Evolutionary conservation across 30 jellyfish, hydroid and myxozoan species (phyloP).

Genomic region (Aurelia aurita): DNA sequence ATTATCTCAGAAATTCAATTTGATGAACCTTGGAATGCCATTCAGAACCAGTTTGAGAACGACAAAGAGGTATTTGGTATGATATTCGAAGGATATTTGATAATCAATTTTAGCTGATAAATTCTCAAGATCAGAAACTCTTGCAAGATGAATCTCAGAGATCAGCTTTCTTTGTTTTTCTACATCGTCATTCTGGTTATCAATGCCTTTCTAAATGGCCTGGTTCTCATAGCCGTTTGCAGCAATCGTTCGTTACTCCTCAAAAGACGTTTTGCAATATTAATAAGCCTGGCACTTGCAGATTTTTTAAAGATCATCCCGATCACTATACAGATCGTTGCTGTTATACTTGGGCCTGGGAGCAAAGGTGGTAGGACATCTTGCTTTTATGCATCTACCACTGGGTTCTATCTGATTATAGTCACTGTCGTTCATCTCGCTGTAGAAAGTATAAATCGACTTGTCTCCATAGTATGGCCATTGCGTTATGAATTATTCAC

Average conservation of each 20-base stretch:
- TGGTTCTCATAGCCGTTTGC: constrained; percentile 50
- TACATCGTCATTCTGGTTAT: constrained; percentile 24
- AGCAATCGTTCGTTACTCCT: constrained; percentile 45
- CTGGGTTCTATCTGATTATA: constrained; percentile 36
- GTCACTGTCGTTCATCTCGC: constrained; percentile 78
- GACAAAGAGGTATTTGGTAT: too few species aligned
- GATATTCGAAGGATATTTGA: too few species aligned
- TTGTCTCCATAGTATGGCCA: constrained; percentile 59
- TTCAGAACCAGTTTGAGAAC: too few species aligned
- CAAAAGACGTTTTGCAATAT: constrained; percentile 61
- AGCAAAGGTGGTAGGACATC: constrained; percentile 9
- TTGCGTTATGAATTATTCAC: constrained; percentile 36
- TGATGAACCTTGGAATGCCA: too few species aligned
- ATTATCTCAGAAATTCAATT: too few species aligned
- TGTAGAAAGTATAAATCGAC: constrained; percentile 76
- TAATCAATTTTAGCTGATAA: too few species aligned
- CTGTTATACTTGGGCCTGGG: constrained; percentile 48
- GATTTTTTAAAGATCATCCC: constrained; percentile 68
- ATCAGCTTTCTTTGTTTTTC: not conserved
- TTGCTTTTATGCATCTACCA: constrained; percentile 43
- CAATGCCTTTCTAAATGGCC: constrained; percentile 59
- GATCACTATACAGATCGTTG: constrained; percentile 6
- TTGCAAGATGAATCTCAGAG: not conserved
- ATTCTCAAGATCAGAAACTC: not conserved
- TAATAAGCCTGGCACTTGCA: constrained; percentile 73